Base-by-base conservation (phyloP, 2,888 invertebrate species). In the Protonemura montana region DNA sequence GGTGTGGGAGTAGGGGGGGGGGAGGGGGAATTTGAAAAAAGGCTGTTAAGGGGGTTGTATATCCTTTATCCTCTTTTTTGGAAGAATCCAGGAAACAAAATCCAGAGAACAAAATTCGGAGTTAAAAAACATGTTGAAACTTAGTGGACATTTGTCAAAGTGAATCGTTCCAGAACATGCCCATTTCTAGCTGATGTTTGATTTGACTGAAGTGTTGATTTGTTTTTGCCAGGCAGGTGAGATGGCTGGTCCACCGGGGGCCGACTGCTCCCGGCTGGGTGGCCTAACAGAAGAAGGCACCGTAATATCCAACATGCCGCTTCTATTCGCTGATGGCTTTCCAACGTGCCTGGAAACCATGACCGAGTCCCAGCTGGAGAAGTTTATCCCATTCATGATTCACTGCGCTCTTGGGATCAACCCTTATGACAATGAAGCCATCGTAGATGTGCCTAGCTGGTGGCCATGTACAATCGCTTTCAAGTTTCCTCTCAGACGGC, bases 301-400 rank as follows among this genome's bases (percentile, higher is more conserved):
- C 90, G 95, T 95, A 94, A 94, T 95, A 91, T 95, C 95, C 88
- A 95, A 95, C 91, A 92, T 95, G 90, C 95, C 95, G 89, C 93
- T 95, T 89, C 91, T 95, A 85, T 95, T 95, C 89, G 94, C 94
- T 88, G 94, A 94, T 90, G 95, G 95, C 89, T 94, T 94, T 90
- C 95, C 95, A 83, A 94, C 94, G 86, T 94, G 94, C 82, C 91
- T 95, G 89, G 93, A 94, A 88, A 93, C 94, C 90, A 94, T 95
- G 89, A 92, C 93, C 35, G 92, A 91, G 91, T 87, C 91, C 86
- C 94, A 95, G 90, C 91, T 95, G 89, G 95, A 95, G 92, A 93
- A 93, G 89, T 95, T 95, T 90, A 94, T 95, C 89, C 94, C 95
- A 88, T 95, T 95, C 90, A 95, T 95, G 95, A 94, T 95, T 89